Evolutionary conservation across 2,888 invertebrate species (phyloP).

Genomic region (Odontocerum albicorne): DNA sequence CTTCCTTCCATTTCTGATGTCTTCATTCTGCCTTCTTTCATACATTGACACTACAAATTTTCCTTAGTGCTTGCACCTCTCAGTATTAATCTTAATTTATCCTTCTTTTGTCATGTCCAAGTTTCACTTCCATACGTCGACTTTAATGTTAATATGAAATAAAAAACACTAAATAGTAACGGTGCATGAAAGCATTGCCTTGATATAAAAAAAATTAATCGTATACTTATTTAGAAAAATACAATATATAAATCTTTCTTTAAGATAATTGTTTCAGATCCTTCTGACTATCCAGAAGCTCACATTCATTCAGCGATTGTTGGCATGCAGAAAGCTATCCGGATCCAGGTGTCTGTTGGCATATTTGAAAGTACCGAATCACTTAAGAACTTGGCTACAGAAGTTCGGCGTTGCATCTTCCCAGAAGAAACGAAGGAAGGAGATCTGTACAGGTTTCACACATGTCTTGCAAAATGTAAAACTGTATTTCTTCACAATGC

Average conservation of each 20-base stretch:
- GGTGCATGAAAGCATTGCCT: too few species aligned
- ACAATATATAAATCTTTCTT: neutral
- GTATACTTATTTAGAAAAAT: too few species aligned
- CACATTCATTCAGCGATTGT: conserved; percentile 40
- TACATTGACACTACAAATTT: too few species aligned
- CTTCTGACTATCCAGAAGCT: conserved; percentile 44
- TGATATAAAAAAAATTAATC: too few species aligned
- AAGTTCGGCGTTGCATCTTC: conserved; percentile 11
- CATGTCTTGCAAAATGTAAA: conserved; percentile 46
- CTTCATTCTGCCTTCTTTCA: too few species aligned
- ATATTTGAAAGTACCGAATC: conserved; percentile 38
- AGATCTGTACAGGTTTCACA: conserved; percentile 27
- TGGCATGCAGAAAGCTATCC: conserved; percentile 41
- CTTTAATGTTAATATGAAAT: too few species aligned
- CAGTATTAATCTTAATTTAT: too few species aligned
- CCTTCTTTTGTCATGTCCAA: too few species aligned
- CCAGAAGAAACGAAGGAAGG: conserved; percentile 39
- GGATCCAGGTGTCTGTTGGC: conserved; percentile 41
- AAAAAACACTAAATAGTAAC: too few species aligned
- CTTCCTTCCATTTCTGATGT: too few species aligned
- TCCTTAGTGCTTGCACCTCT: too few species aligned
- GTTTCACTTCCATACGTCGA: too few species aligned
- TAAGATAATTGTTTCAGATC: conserved; percentile 45
- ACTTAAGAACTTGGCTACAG: neutral
- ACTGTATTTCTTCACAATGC: conserved; percentile 38